Conservation (phyloP, 2,888 invertebrate species). For the Drosophila trichaetosa region DNA sequence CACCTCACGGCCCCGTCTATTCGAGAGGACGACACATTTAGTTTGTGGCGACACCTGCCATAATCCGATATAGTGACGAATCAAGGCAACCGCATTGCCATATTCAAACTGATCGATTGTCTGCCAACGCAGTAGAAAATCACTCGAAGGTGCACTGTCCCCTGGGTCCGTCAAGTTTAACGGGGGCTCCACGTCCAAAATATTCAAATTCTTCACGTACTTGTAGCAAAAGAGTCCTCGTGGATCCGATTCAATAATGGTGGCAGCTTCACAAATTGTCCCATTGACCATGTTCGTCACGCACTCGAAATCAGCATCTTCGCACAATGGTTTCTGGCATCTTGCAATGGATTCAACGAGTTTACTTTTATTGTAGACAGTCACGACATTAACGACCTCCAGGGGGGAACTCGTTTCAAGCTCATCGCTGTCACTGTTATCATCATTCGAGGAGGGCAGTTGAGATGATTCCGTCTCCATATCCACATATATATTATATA, state of each 20-base stretch:
- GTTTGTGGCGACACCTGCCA: constrained; percentile 79
- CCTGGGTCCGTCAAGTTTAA: background rate
- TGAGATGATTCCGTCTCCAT: background rate
- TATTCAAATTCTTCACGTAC: constrained; percentile 33
- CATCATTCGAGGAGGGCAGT: background rate
- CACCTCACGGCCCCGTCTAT: constrained; percentile 43
- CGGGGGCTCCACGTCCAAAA: background rate
- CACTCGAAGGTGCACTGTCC: constrained; percentile 20
- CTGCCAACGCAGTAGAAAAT: constrained; percentile 36
- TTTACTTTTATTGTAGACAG: background rate
- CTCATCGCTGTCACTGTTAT: background rate
- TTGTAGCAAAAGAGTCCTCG: constrained; percentile 70
- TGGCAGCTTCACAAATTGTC: constrained; percentile 60
- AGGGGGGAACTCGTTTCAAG: background rate
- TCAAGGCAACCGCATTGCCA: constrained; percentile 50
- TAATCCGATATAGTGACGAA: constrained; percentile 70
- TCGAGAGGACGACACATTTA: constrained; percentile 75
- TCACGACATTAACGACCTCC: background rate
- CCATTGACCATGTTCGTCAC: constrained; percentile 46
- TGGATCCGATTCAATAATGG: constrained; percentile 64
- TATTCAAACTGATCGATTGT: constrained; percentile 69
- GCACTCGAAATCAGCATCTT: constrained; percentile 59
- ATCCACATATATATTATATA: background rate
- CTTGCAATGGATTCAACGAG: constrained; percentile 17
- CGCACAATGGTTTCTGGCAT: constrained; percentile 54